Percentiles rank a stretch among this genome's conserved stretches.
Conservation (phyloP, 2,113 vertebrate genomes). For the Pavo muticus region DNA sequence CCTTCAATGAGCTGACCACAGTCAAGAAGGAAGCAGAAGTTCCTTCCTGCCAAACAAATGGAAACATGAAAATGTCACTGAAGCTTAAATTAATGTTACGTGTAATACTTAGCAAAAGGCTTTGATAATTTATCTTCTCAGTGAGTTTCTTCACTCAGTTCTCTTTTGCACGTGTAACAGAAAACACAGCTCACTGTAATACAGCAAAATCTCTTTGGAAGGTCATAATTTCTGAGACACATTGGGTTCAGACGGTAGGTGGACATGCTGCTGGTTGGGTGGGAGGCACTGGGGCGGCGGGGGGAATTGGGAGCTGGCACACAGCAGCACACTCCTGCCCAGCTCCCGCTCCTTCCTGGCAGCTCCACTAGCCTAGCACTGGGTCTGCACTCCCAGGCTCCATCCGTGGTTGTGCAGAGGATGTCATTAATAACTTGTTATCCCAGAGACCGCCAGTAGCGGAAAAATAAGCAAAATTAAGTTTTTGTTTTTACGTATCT, state of each 20-base stretch:
- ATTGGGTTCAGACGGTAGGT: background rate
- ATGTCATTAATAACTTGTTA: conserved; percentile 29
- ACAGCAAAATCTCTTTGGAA: background rate
- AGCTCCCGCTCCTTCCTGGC: background rate
- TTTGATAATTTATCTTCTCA: conserved; percentile 4
- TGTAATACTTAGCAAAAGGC: background rate
- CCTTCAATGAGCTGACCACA: background rate
- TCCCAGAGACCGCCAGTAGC: conserved; percentile 30
- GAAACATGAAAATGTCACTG: background rate
- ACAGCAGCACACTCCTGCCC: background rate
- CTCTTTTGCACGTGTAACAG: background rate
- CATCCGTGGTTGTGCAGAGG: background rate
- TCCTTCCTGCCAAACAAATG: background rate
- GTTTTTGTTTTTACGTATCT: conserved; percentile 39
- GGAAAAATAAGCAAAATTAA: conserved; percentile 56
- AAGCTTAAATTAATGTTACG: background rate
- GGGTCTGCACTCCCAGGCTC: rapidly evolving
- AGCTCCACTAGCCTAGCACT: background rate
- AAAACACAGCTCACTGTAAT: background rate
- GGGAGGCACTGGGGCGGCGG: background rate
- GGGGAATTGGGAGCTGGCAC: background rate
- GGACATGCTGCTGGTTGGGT: rapidly evolving
- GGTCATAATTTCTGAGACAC: background rate
- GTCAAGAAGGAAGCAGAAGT: conserved; percentile 1
- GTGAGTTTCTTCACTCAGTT: background rate